A percentile compares a stretch with the other conserved stretches of the same genome.
phyloP scores from a whole-genome alignment of 2,797 vertebrate species.

The Melanotaenia nigrans region DNA sequence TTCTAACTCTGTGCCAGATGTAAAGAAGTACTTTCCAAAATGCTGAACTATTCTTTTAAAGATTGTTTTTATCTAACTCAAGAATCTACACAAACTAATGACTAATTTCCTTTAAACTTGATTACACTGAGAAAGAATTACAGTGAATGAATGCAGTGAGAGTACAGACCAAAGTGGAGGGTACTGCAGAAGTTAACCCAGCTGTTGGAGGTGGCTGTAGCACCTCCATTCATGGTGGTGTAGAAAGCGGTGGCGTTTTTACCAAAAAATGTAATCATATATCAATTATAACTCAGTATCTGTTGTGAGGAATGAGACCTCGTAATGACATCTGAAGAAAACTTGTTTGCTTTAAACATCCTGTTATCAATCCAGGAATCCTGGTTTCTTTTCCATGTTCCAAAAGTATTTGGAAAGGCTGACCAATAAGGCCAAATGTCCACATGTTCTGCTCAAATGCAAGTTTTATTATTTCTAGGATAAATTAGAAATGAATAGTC shows the following conservation, averaged over 20 bases:
- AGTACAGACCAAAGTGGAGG: not conserved
- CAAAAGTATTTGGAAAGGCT: not conserved
- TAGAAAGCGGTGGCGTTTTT: not conserved
- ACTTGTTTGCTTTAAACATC: not conserved
- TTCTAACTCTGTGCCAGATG: constrained; percentile 1
- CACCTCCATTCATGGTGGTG: not conserved
- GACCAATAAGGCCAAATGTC: not conserved
- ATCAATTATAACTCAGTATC: not conserved
- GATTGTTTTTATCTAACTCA: not conserved
- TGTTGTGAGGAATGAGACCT: not conserved
- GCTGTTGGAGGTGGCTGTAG: not conserved
- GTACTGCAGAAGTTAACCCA: not conserved
- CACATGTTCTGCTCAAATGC: not conserved
- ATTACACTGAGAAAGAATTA: not conserved
- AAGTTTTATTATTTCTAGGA: not conserved
- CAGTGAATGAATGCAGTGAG: not conserved
- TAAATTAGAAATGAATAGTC: not conserved
- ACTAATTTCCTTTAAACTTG: not conserved
- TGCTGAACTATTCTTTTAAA: not conserved
- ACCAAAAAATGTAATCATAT: not conserved
- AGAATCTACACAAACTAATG: not conserved
- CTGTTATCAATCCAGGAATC: not conserved
- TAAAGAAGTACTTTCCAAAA: constrained; percentile 1
- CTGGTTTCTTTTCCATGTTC: not conserved
- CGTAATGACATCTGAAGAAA: no score